Percentiles rank a stretch among this genome's conserved stretches.
phyloP scores from a whole-genome alignment of 2,797 vertebrate genomes.

The Cephalopachus bancanus region DNA sequence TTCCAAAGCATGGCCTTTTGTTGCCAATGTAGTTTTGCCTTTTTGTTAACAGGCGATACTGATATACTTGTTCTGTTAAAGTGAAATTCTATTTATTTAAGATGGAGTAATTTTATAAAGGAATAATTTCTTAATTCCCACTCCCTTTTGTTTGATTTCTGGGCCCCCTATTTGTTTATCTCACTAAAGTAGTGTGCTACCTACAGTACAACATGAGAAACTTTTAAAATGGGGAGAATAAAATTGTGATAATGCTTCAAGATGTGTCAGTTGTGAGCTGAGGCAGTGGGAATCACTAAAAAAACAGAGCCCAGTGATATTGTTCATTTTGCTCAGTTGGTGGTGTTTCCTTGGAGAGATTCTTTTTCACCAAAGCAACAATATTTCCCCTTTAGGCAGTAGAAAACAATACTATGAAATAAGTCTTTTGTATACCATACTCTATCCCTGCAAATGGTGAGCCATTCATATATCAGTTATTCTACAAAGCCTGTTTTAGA shows the following conservation, averaged over 20 bases:
- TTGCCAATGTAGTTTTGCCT: neutral
- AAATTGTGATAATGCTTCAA: neutral
- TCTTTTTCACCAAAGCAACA: conserved; percentile 55
- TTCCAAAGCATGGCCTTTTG: neutral
- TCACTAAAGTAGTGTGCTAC: neutral
- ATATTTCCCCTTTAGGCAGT: conserved; percentile 33
- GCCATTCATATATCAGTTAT: conserved; percentile 49
- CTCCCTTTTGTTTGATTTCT: conserved; percentile 7
- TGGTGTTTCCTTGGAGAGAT: conserved; percentile 36
- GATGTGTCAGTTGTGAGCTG: neutral
- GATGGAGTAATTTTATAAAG: neutral
- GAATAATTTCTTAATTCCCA: neutral
- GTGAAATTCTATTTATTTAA: neutral
- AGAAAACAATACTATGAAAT: conserved; percentile 13
- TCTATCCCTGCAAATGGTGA: neutral
- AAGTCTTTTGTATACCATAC: conserved; percentile 56
- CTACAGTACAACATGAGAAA: neutral
- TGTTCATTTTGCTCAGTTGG: conserved; percentile 1
- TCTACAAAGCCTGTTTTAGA: conserved; percentile 65
- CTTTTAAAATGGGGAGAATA: neutral
- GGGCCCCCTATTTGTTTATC: rapidly evolving
- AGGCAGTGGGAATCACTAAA: neutral
- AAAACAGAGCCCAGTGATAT: neutral
- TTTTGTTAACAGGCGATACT: neutral
- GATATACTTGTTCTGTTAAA: neutral